Conservation (phyloP, 2,888 invertebrate genomes). For the Apotomis turbidana region DNA sequence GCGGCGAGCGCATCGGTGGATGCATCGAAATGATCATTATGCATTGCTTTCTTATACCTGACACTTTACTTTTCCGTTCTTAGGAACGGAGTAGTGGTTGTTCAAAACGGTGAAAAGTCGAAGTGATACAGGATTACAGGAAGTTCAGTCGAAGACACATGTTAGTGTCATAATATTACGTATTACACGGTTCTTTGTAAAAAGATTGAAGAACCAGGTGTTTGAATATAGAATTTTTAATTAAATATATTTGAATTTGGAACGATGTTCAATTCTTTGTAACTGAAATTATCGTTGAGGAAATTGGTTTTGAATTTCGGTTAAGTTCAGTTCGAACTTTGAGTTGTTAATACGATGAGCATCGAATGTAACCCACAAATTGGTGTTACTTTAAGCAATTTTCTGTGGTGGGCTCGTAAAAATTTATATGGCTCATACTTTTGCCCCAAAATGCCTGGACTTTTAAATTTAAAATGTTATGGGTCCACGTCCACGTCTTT, state of each 20-base stretch:
- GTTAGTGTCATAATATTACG: conserved; percentile 51
- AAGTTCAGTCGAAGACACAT: conserved; percentile 50
- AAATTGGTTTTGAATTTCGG: not conserved
- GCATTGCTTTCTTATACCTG: conserved; percentile 51
- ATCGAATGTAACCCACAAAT: conserved; percentile 35
- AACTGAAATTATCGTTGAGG: conserved; percentile 10
- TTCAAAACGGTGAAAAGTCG: conserved; percentile 1
- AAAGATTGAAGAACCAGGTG: conserved; percentile 52
- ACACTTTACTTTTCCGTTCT: conserved; percentile 6
- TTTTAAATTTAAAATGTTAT: conserved; percentile 31
- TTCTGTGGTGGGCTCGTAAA: conserved; percentile 41
- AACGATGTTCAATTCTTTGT: conserved; percentile 16
- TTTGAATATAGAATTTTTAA: conserved; percentile 29
- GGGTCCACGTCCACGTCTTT: conserved; percentile 8
- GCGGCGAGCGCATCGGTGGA: conserved; percentile 44
- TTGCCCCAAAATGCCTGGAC: conserved; percentile 31
- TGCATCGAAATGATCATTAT: conserved; percentile 41
- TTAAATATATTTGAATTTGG: conserved; percentile 13
- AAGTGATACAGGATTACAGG: conserved; percentile 46
- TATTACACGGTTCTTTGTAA: conserved; percentile 49
- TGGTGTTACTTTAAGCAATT: conserved; percentile 36
- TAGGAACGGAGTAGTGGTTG: conserved; percentile 34
- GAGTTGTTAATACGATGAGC: conserved; percentile 17
- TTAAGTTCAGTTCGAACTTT: not conserved
- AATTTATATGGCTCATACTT: conserved; percentile 38